Base-by-base conservation (phyloP, 2,113 vertebrate genomes). In the Nesoenas mayeri region DNA sequence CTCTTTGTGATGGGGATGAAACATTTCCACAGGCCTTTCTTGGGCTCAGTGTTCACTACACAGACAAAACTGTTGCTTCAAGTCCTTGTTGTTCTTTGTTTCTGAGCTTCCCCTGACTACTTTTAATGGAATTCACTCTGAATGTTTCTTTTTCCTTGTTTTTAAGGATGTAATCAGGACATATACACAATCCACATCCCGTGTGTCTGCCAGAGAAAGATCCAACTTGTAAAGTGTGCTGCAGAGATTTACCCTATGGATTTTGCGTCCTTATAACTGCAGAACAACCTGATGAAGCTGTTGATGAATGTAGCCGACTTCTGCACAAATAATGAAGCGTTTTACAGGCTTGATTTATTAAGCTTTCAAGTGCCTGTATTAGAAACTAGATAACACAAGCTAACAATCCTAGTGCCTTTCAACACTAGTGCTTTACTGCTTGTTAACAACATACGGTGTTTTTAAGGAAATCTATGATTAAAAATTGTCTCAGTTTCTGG, bases 151-250 rank as follows among this genome's bases (percentile, higher is more conserved):
- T 56, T 40, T 15, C 65, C 12, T 70, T 51, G 0, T 92, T 95
- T 89, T 88, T 89, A 95, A 98, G 98, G 97, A 96, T 6, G 4
- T 85, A 0, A 93, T 98, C 44, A 97, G 97, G 62, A 98, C 97
- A 1, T 98, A 97, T 4, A 51, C 86, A 8, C 97, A 97, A 89
- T 62, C 87, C 2, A 25, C 91, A 6, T 61, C 94, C 48, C 91
- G 51, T 18, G 1, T 97, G 85, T 79, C 97, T 70, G 91, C 97
- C 34, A 98, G 92, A 58, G 98, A 98, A 56, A 98, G 97, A 53
- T 95, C 98, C 79, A 97, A 98, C 83, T 79, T 98, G 94, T 98
- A 91, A 97, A 60, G 26, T 1, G 0, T 26, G 26, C 42, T 77
- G 67, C 34, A 11, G 69, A 48, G 34, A 15, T 14, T n/a, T n/a